Evolutionary conservation across 2,888 invertebrate genomes (phyloP), one percentile per base, ranked within the genome.

Genomic region (Oligia latruncula): DNA sequence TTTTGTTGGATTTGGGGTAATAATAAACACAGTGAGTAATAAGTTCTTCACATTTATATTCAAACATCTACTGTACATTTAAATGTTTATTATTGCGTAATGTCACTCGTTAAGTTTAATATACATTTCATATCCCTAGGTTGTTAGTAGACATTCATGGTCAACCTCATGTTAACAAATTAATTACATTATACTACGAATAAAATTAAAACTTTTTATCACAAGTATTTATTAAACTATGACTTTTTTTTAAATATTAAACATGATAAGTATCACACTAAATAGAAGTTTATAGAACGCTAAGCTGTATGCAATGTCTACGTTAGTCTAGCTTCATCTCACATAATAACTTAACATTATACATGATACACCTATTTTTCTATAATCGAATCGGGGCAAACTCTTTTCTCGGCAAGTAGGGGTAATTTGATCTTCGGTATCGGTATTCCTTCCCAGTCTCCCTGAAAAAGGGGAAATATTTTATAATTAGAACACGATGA

Each of bases 381-480:
- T 29, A 79, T 78, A 20, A 75, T 71, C 6, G 68, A 80, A 46
- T 90, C 83, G 43, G 93, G 92, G 82, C 96, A 96, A 70, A 89
- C 83, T 83, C 97, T 96, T 71, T 95, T 90, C 82, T 95, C 94
- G 29, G 93, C 90, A 68, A 95, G 96, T 71, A 97, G 92, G 35
- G 97, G 97, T 35, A 97, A 91, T 89, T 94, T 94, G 67, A 97
- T 97, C 86, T 94, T 96, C 68, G 97, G 97, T 82, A 97, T 94
- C 8, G 92, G 89, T 79, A 97, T 95, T 23, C 97, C 97, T 95
- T 97, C 97, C 97, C 97, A 97, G 74, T 97, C 96, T 84, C 96
- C 96, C 96, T 97, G 93, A 76, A 95, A 95, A 60, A 43, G 20
- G 1, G 13, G 0, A 55, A 60, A 58, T 40, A 64, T 73, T 62